Conservation (phyloP, 2,888 invertebrate genomes). For the Heliconius cydno region DNA sequence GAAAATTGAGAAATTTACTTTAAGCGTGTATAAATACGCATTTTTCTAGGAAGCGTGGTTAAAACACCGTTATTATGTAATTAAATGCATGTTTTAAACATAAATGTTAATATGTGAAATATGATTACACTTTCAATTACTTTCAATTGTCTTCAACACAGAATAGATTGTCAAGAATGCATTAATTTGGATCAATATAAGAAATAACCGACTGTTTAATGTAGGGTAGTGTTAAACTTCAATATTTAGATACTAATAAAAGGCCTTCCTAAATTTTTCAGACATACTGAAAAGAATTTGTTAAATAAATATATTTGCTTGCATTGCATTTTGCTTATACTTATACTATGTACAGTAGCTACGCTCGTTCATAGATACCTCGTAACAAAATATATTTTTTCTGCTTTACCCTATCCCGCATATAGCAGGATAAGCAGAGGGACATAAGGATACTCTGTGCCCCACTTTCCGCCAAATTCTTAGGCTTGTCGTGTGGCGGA, state of each 20-base stretch:
- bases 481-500: too few relatives aligned
- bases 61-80: constrained; percentile 1
- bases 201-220: constrained; percentile 5
- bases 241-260: not conserved
- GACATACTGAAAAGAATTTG: not conserved
- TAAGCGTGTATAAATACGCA: not conserved
- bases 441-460: too few relatives aligned
- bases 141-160: constrained; percentile 22
- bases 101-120: constrained; percentile 6
- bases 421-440: too few relatives aligned
- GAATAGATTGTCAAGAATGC: constrained; percentile 21
- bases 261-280: not conserved
- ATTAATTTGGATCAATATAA: constrained; percentile 25
- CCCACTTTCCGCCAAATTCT: too few relatives aligned
- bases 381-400: too few relatives aligned
- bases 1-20: constrained; percentile 33
- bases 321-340: not conserved
- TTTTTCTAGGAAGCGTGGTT: constrained; percentile 5
- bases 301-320: not conserved
- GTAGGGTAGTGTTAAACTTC: not conserved
- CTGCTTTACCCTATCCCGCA: too few relatives aligned
- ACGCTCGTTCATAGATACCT: not conserved
- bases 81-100: not conserved
- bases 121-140: constrained; percentile 25
- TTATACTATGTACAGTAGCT: not conserved